phyloP scores from a whole-genome alignment of 2,113 vertebrate genomes.

The Sebastes fasciatus region DNA sequence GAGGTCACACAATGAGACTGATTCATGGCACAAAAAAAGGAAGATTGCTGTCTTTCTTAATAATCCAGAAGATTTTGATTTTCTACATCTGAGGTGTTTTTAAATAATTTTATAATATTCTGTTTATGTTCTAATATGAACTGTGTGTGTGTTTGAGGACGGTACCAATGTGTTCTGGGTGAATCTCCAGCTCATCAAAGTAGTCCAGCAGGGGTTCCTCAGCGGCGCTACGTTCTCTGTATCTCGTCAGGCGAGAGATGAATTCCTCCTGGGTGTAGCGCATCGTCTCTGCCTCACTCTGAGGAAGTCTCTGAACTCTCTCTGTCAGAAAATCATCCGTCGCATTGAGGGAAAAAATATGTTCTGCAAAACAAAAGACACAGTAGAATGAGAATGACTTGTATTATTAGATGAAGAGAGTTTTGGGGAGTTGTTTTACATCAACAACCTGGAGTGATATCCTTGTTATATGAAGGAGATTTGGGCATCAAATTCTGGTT shows the following conservation, averaged over 20 bases:
- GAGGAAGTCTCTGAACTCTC: conserved; percentile 87
- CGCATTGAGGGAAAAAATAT: conserved; percentile 88
- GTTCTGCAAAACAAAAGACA: conserved; percentile 82
- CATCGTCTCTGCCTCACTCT: conserved; percentile 83
- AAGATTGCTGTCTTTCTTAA: background rate
- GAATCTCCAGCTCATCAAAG: conserved; percentile 94
- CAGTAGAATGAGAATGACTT: background rate
- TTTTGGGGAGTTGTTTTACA: background rate
- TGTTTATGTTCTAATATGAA: background rate
- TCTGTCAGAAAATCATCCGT: conserved; percentile 90
- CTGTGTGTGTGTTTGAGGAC: background rate
- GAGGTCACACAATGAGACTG: background rate
- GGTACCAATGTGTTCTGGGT: conserved; percentile 90
- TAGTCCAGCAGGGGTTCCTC: conserved; percentile 91
- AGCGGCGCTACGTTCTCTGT: conserved; percentile 81
- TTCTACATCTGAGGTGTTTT: background rate
- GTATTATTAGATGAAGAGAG: background rate
- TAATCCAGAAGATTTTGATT: background rate
- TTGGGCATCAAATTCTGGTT: conserved; percentile 73
- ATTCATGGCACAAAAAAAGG: background rate
- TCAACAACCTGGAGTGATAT: conserved; percentile 88
- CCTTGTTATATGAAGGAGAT: conserved; percentile 80
- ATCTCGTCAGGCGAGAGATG: conserved; percentile 81
- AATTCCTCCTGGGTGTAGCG: conserved; percentile 87
- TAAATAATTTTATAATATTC: background rate